These are phyloP conservation scores for Rhimphoctona megacephalus DNA, from an alignment of 2,888 invertebrate genomes.

Conservation along the genomic window DNA sequence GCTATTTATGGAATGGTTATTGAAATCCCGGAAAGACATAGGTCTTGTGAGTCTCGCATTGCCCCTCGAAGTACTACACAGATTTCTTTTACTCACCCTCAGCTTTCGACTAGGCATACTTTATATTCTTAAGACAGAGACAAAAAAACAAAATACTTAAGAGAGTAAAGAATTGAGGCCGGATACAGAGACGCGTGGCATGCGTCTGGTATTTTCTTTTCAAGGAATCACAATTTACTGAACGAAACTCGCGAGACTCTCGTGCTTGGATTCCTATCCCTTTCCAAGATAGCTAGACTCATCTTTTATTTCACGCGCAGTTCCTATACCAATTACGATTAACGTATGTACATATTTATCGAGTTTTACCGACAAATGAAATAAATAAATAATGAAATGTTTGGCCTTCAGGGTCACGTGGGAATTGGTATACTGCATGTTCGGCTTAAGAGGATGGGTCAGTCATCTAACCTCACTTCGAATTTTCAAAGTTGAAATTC, in stretches of 20 bases:
- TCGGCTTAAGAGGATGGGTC: background rate
- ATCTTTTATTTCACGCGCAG: background rate
- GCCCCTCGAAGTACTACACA: conserved; percentile 35
- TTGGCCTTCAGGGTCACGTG: background rate
- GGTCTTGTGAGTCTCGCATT: conserved; percentile 75
- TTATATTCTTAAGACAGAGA: background rate
- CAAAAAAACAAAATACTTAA: background rate
- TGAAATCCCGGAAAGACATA: conserved; percentile 78
- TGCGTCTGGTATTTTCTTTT: conserved; percentile 35
- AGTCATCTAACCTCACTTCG: too few species aligned
- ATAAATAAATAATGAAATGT: background rate
- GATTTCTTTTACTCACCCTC: conserved; percentile 2
- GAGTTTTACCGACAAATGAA: background rate
- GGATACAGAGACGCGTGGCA: conserved; percentile 52
- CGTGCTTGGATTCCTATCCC: background rate
- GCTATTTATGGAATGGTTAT: conserved; percentile 82
- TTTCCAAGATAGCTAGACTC: background rate
- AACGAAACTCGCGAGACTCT: conserved; percentile 13
- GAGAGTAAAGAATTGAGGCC: conserved; percentile 6
- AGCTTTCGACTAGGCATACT: background rate
- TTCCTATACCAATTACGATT: background rate
- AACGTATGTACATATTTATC: background rate
- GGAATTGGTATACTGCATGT: background rate
- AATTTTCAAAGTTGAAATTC: too few species aligned
- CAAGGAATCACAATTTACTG: conserved; percentile 21